These are phyloP conservation scores for Achroia grisella DNA, from an alignment of 1,140 invertebrate genomes.

Conservation along the genomic window DNA sequence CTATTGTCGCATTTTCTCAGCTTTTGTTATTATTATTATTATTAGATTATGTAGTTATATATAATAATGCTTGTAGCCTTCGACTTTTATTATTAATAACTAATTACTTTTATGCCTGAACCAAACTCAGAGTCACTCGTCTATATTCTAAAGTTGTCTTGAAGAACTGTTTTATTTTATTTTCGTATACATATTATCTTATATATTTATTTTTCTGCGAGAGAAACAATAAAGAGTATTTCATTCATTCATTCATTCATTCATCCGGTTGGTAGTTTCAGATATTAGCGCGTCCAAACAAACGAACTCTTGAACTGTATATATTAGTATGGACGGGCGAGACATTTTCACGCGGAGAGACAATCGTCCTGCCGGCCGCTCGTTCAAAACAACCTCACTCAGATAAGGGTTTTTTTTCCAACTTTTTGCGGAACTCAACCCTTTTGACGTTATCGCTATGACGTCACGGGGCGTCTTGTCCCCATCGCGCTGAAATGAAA, in stretches of 20 bases:
- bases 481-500: slow-evolving; percentile 19
- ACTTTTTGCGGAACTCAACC: slow-evolving; percentile 46
- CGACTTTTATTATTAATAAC: no score
- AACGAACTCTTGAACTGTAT: not conserved
- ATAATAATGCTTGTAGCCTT: no score
- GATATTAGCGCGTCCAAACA: not conserved
- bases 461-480: slow-evolving; percentile 41
- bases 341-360: slow-evolving; percentile 1
- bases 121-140: no score
- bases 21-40: no score
- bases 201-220: not conserved
- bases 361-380: slow-evolving; percentile 11
- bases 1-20: no score
- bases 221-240: not conserved
- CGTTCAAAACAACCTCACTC: slow-evolving; percentile 4
- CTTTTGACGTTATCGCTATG: slow-evolving; percentile 48
- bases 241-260: no score
- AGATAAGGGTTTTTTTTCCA: slow-evolving; percentile 41
- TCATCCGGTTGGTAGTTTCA: no score
- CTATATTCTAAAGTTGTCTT: no score
- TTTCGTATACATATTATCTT: not conserved
- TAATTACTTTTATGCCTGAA: no score
- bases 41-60: no score
- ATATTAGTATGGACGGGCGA: not conserved
- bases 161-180: not conserved